Conservation (phyloP, 2,797 vertebrate genomes). For the Discoglossus pictus region DNA sequence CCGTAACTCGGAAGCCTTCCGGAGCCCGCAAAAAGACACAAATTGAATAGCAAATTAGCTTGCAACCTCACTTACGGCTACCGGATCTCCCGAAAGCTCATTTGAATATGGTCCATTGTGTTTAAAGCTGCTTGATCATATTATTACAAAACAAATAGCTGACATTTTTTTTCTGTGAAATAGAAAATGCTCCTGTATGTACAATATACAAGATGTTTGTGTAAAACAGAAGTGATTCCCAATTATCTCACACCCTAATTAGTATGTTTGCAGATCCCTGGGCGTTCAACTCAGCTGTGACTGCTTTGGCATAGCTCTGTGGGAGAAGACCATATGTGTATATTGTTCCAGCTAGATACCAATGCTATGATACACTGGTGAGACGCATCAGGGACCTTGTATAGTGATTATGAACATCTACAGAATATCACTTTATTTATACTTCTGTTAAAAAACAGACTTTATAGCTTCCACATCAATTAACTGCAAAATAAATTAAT, state of each 20-base stretch:
- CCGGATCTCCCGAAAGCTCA: too few relatives aligned
- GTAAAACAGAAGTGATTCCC: slow-evolving; percentile 23
- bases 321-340: slow-evolving; percentile 48
- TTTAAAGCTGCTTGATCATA: too few relatives aligned
- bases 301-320: slow-evolving; percentile 39
- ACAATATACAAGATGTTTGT: slow-evolving; percentile 2
- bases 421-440: too few relatives aligned
- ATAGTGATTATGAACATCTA: too few relatives aligned
- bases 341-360: slow-evolving; percentile 19
- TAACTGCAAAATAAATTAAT: too few relatives aligned
- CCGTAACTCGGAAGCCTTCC: neutral
- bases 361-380: slow-evolving; percentile 3
- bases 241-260: slow-evolving; percentile 48
- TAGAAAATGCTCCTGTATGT: slow-evolving; percentile 3
- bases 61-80: too few relatives aligned
- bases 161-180: slow-evolving; percentile 6
- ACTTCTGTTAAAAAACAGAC: too few relatives aligned
- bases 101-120: too few relatives aligned
- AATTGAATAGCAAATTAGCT: too few relatives aligned
- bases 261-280: slow-evolving; percentile 39
- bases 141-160: neutral
- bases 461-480: too few relatives aligned
- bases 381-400: too few relatives aligned
- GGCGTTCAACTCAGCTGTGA: slow-evolving; percentile 44
- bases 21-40: neutral